Conservation (phyloP, 2,797 vertebrate species). For the Lophius americanus region DNA sequence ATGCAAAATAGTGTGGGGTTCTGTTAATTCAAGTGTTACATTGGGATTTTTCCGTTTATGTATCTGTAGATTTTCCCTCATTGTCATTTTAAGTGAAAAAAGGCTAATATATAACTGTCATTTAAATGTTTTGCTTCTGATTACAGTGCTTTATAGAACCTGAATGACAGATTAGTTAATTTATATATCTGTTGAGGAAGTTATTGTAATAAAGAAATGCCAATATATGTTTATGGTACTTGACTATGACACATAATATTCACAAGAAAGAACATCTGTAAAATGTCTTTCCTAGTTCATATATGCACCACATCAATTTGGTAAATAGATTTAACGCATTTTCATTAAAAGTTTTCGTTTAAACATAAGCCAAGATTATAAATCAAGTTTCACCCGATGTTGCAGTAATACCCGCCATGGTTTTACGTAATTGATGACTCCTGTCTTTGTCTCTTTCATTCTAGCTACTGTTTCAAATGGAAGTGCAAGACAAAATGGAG, state of each 20-base stretch:
- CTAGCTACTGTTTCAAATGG: conserved; percentile 75
- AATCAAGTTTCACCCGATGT: background rate
- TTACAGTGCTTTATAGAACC: no score
- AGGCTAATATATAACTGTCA: background rate
- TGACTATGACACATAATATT: no score
- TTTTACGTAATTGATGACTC: background rate
- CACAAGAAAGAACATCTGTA: background rate
- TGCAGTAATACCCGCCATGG: background rate
- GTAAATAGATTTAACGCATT: background rate
- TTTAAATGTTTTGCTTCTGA: background rate
- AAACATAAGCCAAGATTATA: no score
- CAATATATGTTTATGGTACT: background rate
- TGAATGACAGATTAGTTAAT: no score
- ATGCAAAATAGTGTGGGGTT: background rate
- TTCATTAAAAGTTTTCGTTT: background rate
- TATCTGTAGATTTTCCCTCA: background rate
- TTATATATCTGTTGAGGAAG: background rate
- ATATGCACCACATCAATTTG: background rate
- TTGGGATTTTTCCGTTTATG: background rate
- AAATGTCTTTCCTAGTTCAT: background rate
- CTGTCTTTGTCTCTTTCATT: conserved; percentile 12
- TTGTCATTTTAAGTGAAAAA: background rate
- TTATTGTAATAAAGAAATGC: background rate
- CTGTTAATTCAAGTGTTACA: background rate
- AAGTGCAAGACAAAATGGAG: conserved; percentile 68